Conservation (phyloP, 2,888 invertebrate genomes). For the Hemaris fuciformis region DNA sequence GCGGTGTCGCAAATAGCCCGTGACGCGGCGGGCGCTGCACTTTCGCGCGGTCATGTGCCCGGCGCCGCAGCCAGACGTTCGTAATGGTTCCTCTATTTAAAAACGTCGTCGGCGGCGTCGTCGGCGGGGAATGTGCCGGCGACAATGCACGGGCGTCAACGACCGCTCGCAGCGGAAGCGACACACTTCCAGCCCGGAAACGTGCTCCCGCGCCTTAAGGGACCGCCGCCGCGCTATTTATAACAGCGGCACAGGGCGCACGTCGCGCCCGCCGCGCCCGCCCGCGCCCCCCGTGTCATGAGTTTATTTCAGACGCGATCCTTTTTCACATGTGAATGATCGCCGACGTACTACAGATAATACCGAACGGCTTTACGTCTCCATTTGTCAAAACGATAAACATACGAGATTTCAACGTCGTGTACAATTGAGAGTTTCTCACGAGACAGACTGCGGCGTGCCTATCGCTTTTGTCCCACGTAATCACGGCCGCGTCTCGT, state of each 20-base stretch:
- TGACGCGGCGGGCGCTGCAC: conserved; percentile 78
- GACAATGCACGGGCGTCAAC: conserved; percentile 76
- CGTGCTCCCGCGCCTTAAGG: conserved; percentile 77
- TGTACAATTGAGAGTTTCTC: neutral
- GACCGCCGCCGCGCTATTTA: conserved; percentile 70
- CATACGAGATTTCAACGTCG: neutral
- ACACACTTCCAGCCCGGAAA: conserved; percentile 81
- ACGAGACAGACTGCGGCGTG: conserved; percentile 1
- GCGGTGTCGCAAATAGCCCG: conserved; percentile 74
- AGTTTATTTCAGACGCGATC: conserved; percentile 54
- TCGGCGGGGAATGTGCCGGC: conserved; percentile 70
- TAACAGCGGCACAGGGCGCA: conserved; percentile 60
- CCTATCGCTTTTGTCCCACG: conserved; percentile 8
- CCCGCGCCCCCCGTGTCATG: conserved; percentile 62
- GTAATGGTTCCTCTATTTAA: conserved; percentile 79
- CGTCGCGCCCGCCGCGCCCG: conserved; percentile 44
- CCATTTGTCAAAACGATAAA: conserved; percentile 9
- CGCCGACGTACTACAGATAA: conserved; percentile 2
- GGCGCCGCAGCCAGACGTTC: conserved; percentile 74
- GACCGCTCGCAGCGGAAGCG: conserved; percentile 79
- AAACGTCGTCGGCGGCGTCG: conserved; percentile 70
- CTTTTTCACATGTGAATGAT: conserved; percentile 29
- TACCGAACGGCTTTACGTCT: conserved; percentile 8
- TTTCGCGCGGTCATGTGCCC: conserved; percentile 77
- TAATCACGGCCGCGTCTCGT: neutral